Conservation (phyloP, 53 echinoderm and acorn worm genomes). For the Echinarachnius parma region DNA sequence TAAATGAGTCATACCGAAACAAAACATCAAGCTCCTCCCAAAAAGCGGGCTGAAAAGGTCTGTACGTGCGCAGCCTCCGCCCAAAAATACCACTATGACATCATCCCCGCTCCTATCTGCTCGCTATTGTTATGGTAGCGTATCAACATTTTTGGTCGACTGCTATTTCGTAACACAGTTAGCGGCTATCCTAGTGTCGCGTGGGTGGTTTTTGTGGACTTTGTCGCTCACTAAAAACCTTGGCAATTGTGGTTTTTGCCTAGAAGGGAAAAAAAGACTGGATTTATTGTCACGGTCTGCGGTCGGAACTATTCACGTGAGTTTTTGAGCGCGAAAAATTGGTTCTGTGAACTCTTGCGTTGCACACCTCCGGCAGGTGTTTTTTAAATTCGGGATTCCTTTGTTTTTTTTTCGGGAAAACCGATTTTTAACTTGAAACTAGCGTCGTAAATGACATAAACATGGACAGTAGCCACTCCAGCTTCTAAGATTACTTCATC, state of each 20-base stretch:
- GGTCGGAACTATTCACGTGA: constrained; percentile 20
- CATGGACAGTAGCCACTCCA: too few species aligned
- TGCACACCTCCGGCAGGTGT: constrained; percentile 9
- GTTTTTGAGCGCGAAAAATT: constrained; percentile 41
- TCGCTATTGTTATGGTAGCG: constrained; percentile 10
- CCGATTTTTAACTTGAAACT: too few species aligned
- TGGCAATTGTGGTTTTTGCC: too few species aligned
- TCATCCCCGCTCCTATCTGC: constrained; percentile 10
- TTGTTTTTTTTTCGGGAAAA: background rate
- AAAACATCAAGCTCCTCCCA: too few species aligned
- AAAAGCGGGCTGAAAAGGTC: too few species aligned
- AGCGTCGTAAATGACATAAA: too few species aligned
- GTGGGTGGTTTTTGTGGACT: constrained; percentile 23
- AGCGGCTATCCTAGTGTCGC: background rate
- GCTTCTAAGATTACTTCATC: too few species aligned
- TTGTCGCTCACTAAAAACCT: constrained; percentile 16
- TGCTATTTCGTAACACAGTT: background rate
- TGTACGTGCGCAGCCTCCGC: background rate
- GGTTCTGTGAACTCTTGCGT: background rate
- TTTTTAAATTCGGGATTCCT: background rate
- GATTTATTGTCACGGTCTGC: too few species aligned
- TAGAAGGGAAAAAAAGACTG: too few species aligned
- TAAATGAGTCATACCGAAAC: too few species aligned
- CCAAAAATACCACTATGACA: constrained; percentile 38
- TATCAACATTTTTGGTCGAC: constrained; percentile 14